Conservation (phyloP, 2,797 vertebrate genomes). For the Amniataba percoides region DNA sequence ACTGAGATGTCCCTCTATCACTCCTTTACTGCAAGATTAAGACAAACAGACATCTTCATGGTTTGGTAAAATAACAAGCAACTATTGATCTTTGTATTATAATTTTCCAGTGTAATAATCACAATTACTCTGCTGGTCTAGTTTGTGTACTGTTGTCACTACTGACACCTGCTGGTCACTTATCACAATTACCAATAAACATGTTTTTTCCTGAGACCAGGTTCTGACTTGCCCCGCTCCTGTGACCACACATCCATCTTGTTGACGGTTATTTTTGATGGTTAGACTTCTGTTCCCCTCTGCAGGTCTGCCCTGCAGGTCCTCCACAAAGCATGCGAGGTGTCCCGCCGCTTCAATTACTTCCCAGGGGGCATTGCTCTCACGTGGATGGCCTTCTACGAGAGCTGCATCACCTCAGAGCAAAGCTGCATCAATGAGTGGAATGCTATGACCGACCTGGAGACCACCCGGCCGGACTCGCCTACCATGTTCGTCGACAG, state of each 20-base stretch:
- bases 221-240: not conserved
- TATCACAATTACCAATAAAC: constrained; percentile 8
- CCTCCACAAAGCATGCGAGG: constrained; percentile 96
- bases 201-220: not conserved
- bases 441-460: constrained; percentile 96
- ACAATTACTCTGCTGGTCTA: not conserved
- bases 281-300: constrained; percentile 12
- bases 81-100: not conserved
- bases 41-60: too few relatives aligned
- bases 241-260: not conserved
- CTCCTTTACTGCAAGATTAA: not conserved
- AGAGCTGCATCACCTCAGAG: constrained; percentile 94
- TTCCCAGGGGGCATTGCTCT: constrained; percentile 94
- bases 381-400: constrained; percentile 96
- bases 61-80: not conserved
- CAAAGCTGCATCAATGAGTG: constrained; percentile 98
- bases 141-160: not conserved
- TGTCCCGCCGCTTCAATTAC: constrained; percentile 93
- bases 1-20: not conserved
- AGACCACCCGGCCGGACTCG: constrained; percentile 93
- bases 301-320: constrained; percentile 96
- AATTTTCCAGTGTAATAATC: not conserved
- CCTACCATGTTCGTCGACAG: constrained; percentile 93
- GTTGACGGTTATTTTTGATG: not conserved
- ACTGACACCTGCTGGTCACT: constrained; percentile 65